A percentile compares a stretch with the other conserved stretches of the same genome.
phyloP scores from a whole-genome alignment of 1,140 invertebrate genomes.

The Cyclargus thomasi region DNA sequence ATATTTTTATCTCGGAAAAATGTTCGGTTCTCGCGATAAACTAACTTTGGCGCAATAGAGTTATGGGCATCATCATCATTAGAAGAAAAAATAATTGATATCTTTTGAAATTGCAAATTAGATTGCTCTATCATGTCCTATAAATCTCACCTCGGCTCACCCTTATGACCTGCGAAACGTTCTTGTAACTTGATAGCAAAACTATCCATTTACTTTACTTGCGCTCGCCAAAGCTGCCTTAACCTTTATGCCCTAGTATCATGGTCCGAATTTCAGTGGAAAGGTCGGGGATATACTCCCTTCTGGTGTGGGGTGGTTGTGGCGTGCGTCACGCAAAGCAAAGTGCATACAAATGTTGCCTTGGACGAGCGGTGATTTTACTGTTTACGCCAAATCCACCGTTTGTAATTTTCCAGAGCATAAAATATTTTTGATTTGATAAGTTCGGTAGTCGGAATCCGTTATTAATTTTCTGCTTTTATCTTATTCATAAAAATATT shows the following conservation, averaged over 20 bases:
- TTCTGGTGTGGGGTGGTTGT: constrained; percentile 23
- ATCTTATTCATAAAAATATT: background rate
- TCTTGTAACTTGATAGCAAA: constrained; percentile 43
- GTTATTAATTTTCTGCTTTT: background rate
- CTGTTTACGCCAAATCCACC: constrained; percentile 14
- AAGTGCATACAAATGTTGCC: constrained; percentile 48
- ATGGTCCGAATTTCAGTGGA: constrained; percentile 20
- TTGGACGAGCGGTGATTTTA: constrained; percentile 29
- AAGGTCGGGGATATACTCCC: constrained; percentile 9
- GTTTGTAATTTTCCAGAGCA: background rate
- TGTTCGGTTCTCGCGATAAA: too few relatives aligned
- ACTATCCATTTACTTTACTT: constrained; percentile 24
- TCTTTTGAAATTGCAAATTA: constrained; percentile 11
- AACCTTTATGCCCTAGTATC: background rate
- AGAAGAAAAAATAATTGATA: too few relatives aligned
- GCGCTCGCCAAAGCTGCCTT: constrained; percentile 15
- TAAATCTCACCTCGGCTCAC: constrained; percentile 5
- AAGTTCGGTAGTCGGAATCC: background rate
- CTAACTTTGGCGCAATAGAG: too few relatives aligned
- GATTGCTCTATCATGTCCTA: constrained; percentile 8
- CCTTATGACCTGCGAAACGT: constrained; percentile 32
- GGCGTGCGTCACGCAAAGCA: constrained; percentile 52
- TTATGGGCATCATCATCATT: too few relatives aligned
- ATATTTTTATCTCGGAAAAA: too few relatives aligned
- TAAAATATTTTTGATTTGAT: background rate